phyloP scores from a whole-genome alignment of 2,888 invertebrate species.

The Plagodis dolabraria region DNA sequence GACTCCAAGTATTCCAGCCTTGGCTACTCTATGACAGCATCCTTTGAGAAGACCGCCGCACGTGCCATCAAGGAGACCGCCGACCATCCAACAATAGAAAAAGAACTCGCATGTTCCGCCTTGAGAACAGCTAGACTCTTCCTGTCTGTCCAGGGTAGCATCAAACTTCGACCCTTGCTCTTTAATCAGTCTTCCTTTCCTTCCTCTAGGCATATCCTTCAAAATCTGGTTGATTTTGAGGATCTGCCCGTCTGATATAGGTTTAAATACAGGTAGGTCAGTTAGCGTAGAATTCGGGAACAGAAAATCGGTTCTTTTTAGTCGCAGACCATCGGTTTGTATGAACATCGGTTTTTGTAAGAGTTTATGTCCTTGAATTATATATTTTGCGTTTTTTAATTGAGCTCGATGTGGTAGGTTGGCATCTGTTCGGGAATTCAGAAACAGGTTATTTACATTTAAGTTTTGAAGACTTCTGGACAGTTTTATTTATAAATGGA shows the following conservation, averaged over 20 bases:
- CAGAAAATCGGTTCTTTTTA: constrained; percentile 58
- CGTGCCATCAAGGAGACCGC: constrained; percentile 93
- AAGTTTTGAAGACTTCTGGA: constrained; percentile 27
- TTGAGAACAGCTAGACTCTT: constrained; percentile 86
- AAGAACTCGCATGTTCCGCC: constrained; percentile 96
- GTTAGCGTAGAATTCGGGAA: constrained; percentile 61
- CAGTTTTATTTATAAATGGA: constrained; percentile 7
- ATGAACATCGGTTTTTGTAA: constrained; percentile 76
- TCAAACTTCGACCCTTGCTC: constrained; percentile 28
- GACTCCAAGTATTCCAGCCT: constrained; percentile 86
- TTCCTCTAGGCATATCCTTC: constrained; percentile 54
- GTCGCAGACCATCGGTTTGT: constrained; percentile 57
- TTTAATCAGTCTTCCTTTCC: constrained; percentile 60
- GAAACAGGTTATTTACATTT: constrained; percentile 47
- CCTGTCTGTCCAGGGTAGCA: constrained; percentile 48
- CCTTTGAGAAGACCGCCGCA: constrained; percentile 93
- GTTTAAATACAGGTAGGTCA: constrained; percentile 71
- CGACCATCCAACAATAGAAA: constrained; percentile 95
- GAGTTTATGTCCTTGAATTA: constrained; percentile 24
- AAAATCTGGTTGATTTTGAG: constrained; percentile 67
- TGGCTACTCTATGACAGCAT: constrained; percentile 93
- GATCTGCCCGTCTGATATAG: constrained; percentile 77
- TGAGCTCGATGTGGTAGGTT: constrained; percentile 78
- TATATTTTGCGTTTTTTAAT: constrained; percentile 35
- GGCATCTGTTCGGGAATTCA: constrained; percentile 77